phyloP scores from a whole-genome alignment of 2,888 invertebrate genomes.

The Hyposoter dolosus region DNA sequence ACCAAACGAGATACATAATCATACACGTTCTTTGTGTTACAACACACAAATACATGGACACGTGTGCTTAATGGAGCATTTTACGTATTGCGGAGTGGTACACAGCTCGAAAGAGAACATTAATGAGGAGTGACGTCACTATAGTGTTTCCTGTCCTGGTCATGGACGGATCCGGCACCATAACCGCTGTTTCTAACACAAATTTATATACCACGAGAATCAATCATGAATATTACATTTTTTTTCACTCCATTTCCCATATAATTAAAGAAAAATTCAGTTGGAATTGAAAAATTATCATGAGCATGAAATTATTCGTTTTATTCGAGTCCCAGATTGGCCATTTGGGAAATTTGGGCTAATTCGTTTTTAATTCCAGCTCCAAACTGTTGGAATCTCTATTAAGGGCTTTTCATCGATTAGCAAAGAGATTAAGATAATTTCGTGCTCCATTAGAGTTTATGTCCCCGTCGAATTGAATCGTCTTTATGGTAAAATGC shows the following conservation, averaged over 20 bases:
- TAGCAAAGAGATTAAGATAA: not conserved
- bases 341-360: not conserved
- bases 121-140: slow-evolving; percentile 78
- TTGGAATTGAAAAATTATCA: not conserved
- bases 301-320: not conserved
- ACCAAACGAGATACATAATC: slow-evolving; percentile 3
- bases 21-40: slow-evolving; percentile 19
- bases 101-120: slow-evolving; percentile 62
- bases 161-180: not conserved
- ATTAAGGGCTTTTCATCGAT: not conserved
- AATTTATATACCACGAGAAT: slow-evolving; percentile 7
- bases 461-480: not conserved
- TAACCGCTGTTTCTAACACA: not conserved
- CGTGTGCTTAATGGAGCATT: slow-evolving; percentile 14
- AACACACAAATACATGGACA: slow-evolving; percentile 13
- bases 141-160: slow-evolving; percentile 16
- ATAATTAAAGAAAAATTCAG: not conserved
- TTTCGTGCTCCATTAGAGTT: not conserved
- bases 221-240: slow-evolving; percentile 12
- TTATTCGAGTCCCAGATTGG: not conserved
- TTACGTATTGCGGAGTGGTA: slow-evolving; percentile 1
- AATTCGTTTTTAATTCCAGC: slow-evolving; percentile 16
- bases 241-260: not conserved
- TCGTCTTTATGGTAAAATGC: not conserved
- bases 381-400: not conserved